Conservation (phyloP, 2,113 vertebrate species). For the Protobothrops flavoviridis region DNA sequence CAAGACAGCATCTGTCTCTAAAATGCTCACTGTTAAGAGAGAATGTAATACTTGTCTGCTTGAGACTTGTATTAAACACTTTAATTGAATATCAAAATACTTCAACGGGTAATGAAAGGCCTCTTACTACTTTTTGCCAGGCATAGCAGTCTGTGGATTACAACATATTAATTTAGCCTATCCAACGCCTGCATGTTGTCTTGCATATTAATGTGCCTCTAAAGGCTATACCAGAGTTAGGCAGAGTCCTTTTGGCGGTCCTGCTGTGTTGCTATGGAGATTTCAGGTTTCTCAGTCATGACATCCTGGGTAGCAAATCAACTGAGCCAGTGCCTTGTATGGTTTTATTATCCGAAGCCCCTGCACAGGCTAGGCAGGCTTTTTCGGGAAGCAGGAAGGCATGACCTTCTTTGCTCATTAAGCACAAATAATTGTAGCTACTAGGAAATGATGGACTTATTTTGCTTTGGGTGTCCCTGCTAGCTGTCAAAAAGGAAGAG, state of each 20-base stretch:
- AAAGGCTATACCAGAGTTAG: neutral
- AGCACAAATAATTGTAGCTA: neutral
- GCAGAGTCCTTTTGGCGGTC: neutral
- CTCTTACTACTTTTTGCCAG: neutral
- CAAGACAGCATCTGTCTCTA: neutral
- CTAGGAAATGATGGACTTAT: neutral
- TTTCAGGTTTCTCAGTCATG: slow-evolving; percentile 5
- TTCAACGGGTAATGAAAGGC: neutral
- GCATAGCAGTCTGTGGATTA: neutral
- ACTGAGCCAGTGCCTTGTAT: neutral
- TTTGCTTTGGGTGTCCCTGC: neutral
- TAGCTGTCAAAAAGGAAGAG: neutral
- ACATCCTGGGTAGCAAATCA: neutral
- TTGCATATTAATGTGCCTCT: slow-evolving; percentile 13
- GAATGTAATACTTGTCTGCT: neutral
- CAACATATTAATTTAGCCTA: neutral
- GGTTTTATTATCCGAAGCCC: neutral
- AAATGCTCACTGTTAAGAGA: neutral
- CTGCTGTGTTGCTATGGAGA: slow-evolving; percentile 10
- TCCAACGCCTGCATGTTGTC: neutral
- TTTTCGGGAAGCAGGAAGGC: neutral
- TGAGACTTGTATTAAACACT: neutral
- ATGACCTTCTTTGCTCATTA: neutral
- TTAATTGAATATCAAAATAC: neutral
- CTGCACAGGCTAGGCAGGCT: neutral